Evolutionary conservation across 2,888 invertebrate genomes (phyloP).

Genomic region (Cabera pusaria): DNA sequence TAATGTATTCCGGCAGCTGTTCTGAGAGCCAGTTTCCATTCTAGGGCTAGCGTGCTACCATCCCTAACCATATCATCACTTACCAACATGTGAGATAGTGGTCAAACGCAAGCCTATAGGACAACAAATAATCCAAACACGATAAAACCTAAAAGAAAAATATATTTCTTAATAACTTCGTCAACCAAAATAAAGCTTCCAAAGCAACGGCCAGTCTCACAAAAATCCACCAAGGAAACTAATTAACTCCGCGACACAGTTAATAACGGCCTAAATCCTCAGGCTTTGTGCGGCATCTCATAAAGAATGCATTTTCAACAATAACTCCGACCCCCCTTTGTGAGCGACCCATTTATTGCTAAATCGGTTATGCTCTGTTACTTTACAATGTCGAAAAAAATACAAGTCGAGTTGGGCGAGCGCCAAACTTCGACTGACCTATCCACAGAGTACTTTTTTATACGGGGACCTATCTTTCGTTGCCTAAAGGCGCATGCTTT

Average conservation of each 20-base stretch:
- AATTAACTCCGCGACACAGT: constrained; percentile 18
- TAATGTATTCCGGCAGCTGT: too few relatives aligned
- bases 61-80: too few relatives aligned
- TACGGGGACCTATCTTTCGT: constrained; percentile 62
- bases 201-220: too few relatives aligned
- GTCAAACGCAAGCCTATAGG: too few relatives aligned
- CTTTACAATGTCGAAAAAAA: constrained; percentile 58
- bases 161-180: too few relatives aligned
- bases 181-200: too few relatives aligned
- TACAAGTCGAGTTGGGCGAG: constrained; percentile 59
- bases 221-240: constrained; percentile 15
- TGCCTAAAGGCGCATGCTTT: constrained; percentile 38
- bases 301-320: constrained; percentile 20
- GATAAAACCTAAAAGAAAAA: too few relatives aligned
- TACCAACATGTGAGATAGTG: too few relatives aligned
- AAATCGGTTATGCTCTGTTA: constrained; percentile 61
- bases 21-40: too few relatives aligned
- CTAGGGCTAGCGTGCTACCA: too few relatives aligned
- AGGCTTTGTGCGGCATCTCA: constrained; percentile 17
- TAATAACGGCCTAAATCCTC: constrained; percentile 17
- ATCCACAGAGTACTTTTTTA: too few relatives aligned
- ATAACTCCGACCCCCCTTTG: constrained; percentile 18
- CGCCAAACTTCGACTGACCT: constrained; percentile 65
- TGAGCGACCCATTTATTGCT: constrained; percentile 50
- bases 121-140: too few relatives aligned